Percentiles rank a stretch among this genome's conserved stretches.
phyloP scores from a whole-genome alignment of 2,797 vertebrate species.

The Pipistrellus pipistrellus region DNA sequence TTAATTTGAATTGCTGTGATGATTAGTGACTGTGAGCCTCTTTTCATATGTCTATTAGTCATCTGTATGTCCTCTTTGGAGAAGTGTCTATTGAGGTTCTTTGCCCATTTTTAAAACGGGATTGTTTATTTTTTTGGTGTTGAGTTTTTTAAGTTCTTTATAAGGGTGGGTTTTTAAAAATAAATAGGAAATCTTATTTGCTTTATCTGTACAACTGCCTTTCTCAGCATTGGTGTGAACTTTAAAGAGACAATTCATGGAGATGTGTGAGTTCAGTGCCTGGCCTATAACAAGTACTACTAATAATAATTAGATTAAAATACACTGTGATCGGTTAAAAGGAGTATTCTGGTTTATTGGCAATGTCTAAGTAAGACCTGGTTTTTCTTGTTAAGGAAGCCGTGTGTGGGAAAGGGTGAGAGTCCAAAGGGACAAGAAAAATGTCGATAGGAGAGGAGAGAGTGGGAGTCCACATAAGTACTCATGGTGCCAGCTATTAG shows the following conservation, averaged over 20 bases:
- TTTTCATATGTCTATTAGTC: neutral
- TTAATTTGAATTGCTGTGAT: neutral
- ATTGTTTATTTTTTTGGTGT: neutral
- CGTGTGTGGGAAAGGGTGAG: neutral
- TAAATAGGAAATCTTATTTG: neutral
- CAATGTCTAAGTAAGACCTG: neutral
- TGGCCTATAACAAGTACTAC: neutral
- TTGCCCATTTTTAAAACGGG: neutral
- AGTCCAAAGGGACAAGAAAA: neutral
- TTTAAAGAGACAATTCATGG: neutral
- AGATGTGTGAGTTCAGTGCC: neutral
- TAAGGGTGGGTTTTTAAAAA: neutral
- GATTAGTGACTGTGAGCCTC: neutral
- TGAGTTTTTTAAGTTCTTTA: neutral
- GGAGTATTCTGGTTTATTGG: neutral
- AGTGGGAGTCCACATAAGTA: accelerated
- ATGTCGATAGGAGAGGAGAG: neutral
- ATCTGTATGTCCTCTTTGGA: neutral
- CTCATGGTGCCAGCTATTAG: neutral
- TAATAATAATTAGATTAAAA: neutral
- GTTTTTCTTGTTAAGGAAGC: neutral
- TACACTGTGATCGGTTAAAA: neutral
- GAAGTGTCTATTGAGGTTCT: neutral
- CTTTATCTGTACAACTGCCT: neutral
- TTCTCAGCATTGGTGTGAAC: neutral